Evolutionary conservation across 2,888 invertebrate species (phyloP), one percentile per base, ranked within the genome.

Genomic region (Brachypterus glaber): DNA sequence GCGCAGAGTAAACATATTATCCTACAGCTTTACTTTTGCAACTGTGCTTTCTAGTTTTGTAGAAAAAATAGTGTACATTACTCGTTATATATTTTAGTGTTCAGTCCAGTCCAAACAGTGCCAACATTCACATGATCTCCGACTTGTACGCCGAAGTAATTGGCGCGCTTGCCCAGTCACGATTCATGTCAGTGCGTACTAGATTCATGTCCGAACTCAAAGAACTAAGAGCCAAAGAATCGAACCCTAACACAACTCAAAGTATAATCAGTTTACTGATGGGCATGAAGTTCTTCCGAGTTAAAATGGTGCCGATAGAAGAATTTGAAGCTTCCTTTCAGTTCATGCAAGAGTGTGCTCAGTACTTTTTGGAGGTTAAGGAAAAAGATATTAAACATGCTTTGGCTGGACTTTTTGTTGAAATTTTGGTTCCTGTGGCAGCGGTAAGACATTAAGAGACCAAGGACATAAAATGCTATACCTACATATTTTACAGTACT

Each of bases 231-330:
- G 75, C 77, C 35, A 79, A 88, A 57, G 96, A 97, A 63, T 85
- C 88, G 1, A 88, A 84, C n/a, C 85, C 91, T 0, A 82, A 83
- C 51, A 83, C 83, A 1, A 87, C 89, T 0, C 95, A 96, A 58
- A 88, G 91, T 63, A 93, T 98, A 45, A 97, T 98, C 52, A 92
- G 92, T 26, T 71, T 99, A 24, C 70, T 99, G 17, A 97, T 97
- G 95, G 97, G 98, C 37, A 97, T 99, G 92, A 98, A 98, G 69
- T 98, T 97, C 70, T 97, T 98, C 66, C 71, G 82, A 5, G 82
- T 82, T 1, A 82, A 82, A 79, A 97, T 98, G 92, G 97, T 95
- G 34, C 97, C 97, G 0, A 97, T 99, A 43, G 96, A 97, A 67
- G 97, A 98, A 67, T 97, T 98, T 64, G 97, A 98, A 62, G 92